Percentiles rank a stretch among this genome's conserved stretches.
phyloP scores from a whole-genome alignment of 2,113 vertebrate species.

The Epinephelus moara region DNA sequence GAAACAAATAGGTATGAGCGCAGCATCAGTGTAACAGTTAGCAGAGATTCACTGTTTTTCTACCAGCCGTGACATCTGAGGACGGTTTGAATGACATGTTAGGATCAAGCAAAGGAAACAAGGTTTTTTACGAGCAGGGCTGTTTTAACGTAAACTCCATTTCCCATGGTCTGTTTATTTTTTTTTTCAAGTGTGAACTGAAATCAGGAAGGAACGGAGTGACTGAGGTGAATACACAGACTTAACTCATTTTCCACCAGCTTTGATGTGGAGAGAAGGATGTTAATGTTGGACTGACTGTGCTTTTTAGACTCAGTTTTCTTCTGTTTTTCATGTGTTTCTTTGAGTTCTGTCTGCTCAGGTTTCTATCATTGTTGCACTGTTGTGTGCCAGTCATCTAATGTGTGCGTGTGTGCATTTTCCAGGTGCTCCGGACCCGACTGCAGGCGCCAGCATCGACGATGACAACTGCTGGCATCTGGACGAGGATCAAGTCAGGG shows the following conservation, averaged over 20 bases:
- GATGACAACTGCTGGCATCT: slow-evolving; percentile 99
- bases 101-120: slow-evolving; percentile 8
- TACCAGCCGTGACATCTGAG: background rate
- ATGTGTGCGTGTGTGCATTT: slow-evolving; percentile 11
- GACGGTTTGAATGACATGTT: slow-evolving; percentile 3
- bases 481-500: slow-evolving; percentile 97
- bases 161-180: slow-evolving; percentile 47
- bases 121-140: background rate
- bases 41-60: background rate
- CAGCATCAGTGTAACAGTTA: background rate
- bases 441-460: slow-evolving; percentile 96
- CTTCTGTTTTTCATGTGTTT: background rate
- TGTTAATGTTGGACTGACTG: background rate
- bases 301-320: background rate
- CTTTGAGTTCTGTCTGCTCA: background rate
- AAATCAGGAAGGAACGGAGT: slow-evolving; percentile 10
- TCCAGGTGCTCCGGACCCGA: slow-evolving; percentile 96
- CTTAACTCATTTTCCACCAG: slow-evolving; percentile 12
- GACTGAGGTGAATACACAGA: slow-evolving; percentile 2
- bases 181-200: background rate
- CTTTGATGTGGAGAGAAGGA: slow-evolving; percentile 29
- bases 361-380: background rate
- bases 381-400: slow-evolving; percentile 22
- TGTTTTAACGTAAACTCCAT: slow-evolving; percentile 36
- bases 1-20: slow-evolving; percentile 26